Percentiles rank a stretch among this genome's conserved stretches.
Evolutionary conservation across 92 coral and sea anemone species (phyloP).

Genomic region (Actinernus sp.): DNA sequence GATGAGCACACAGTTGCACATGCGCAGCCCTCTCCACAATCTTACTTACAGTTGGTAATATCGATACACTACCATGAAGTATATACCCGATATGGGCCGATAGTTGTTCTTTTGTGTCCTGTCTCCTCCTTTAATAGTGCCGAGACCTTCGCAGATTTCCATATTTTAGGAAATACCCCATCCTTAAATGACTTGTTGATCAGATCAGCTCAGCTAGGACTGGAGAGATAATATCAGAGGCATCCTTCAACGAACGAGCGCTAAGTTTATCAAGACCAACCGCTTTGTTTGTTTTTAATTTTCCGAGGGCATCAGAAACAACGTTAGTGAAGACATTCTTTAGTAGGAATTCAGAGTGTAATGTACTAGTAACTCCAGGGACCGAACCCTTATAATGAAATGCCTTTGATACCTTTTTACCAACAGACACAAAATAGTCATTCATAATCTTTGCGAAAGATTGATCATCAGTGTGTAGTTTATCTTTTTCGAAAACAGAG

Average conservation of each 20-base stretch:
- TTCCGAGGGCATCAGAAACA: slow-evolving; percentile 34
- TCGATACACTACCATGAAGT: too few species aligned
- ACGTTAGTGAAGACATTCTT: slow-evolving; percentile 23
- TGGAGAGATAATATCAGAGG: slow-evolving; percentile 35
- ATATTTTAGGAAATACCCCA: slow-evolving; percentile 40
- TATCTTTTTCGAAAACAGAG: slow-evolving; percentile 26
- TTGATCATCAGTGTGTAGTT: too few species aligned
- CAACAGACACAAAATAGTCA: slow-evolving; percentile 45
- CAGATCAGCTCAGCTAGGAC: slow-evolving; percentile 14
- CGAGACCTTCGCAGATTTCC: slow-evolving; percentile 62
- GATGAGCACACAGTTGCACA: slow-evolving; percentile 24
- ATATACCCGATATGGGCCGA: too few species aligned
- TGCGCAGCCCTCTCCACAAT: slow-evolving; percentile 65
- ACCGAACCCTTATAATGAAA: slow-evolving; percentile 6
- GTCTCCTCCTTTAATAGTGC: slow-evolving; percentile 48
- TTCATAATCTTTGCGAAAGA: slow-evolving; percentile 32
- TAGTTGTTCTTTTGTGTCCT: slow-evolving; percentile 34
- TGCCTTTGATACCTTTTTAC: slow-evolving; percentile 36
- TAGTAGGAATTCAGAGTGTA: slow-evolving; percentile 19
- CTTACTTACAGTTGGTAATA: slow-evolving; percentile 48
- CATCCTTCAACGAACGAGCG: slow-evolving; percentile 44
- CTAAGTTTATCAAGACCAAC: slow-evolving; percentile 57
- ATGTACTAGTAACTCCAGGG: not conserved
- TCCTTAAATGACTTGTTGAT: slow-evolving; percentile 33
- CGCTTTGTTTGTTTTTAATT: slow-evolving; percentile 37